phyloP scores from a whole-genome alignment of 37 sponge, comb jelly and placozoan species.

The Eunapius fragilis region DNA sequence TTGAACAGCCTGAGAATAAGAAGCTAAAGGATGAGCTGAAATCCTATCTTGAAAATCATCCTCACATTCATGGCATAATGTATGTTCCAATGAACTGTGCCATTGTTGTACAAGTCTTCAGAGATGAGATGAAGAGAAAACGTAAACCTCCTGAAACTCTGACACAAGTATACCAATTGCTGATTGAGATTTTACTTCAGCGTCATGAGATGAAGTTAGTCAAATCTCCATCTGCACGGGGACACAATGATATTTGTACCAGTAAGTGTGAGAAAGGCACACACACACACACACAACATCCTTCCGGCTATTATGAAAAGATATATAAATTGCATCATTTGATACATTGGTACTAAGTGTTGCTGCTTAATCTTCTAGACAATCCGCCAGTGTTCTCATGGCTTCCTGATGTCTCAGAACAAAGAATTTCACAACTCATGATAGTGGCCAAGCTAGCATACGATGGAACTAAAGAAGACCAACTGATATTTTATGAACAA shows the following conservation, averaged over 20 bases:
- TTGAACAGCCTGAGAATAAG: constrained; percentile 2
- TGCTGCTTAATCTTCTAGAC: not conserved
- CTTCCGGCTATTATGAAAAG: not conserved
- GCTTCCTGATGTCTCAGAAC: constrained; percentile 11
- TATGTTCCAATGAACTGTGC: constrained; percentile 47
- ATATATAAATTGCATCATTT: not conserved
- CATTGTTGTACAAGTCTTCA: constrained; percentile 35
- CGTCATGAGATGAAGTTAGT: not conserved
- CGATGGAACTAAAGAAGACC: constrained; percentile 17
- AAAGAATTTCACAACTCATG: not conserved
- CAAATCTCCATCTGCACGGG: not conserved
- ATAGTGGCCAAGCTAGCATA: constrained; percentile 24
- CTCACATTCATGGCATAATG: constrained; percentile 45
- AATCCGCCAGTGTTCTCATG: not conserved
- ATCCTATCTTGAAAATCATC: constrained; percentile 27
- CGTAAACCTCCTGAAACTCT: not conserved
- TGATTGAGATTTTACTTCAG: not conserved
- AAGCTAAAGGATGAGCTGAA: constrained; percentile 1
- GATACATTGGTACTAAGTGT: not conserved
- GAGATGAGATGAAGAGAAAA: not conserved
- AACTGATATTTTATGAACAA: constrained; percentile 25
- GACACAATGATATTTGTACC: not conserved
- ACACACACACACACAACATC: constrained; percentile 5
- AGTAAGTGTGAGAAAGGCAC: constrained; percentile 7
- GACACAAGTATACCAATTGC: not conserved